Base-by-base conservation (phyloP, 2,113 vertebrate species). In the Numida meleagris region DNA sequence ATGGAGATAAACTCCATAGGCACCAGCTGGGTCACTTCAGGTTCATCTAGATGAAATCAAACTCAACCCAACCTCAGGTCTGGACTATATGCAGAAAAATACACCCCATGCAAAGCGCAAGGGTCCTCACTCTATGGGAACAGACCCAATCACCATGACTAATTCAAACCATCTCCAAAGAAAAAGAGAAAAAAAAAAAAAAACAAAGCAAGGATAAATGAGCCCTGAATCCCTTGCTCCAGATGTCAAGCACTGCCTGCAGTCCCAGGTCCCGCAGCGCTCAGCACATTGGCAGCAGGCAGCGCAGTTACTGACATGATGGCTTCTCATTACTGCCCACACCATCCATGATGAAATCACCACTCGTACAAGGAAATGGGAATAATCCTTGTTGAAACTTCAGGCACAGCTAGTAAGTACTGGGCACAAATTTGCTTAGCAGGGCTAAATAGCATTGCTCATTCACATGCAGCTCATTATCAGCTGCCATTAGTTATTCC, bases 391-490 rank as follows among this genome's bases (percentile, higher is more conserved):
- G 57, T 20, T 81, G 83, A 92, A 94, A 90, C 46, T 42, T 78
- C 83, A 93, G 57, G 61, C 83, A 75, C 76, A 86, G 1, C 76
- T 40, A 29, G 29, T 36, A 62, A 93, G 65, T 12, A 31, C 51
- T 61, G 73, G 86, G 43, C 92, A 84, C 5, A 46, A 61, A 58
- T 72, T 86, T 81, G 65, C 46, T 88, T 36, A 88, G 73, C 42
- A 74, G 61, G 50, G 76, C 82, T 92, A 8, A 88, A 42, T 12
- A 55, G 45, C 82, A 31, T 12, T 81, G 90, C 88, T 96, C 76
- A 31, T 86, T 94, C 90, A 92, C 85, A 93, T 63, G 51, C 77
- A 94, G 92, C 63, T 53, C 92, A 86, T 95, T 93, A 94, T 88
- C 90, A 71, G 71, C 83, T 95, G 90, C 90, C 27, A 67, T 71